Evolutionary conservation across 35 echinoderm and acorn worm genomes (phyloP), one percentile per base, ranked within the genome.

Genomic region (Antedon bifida): DNA sequence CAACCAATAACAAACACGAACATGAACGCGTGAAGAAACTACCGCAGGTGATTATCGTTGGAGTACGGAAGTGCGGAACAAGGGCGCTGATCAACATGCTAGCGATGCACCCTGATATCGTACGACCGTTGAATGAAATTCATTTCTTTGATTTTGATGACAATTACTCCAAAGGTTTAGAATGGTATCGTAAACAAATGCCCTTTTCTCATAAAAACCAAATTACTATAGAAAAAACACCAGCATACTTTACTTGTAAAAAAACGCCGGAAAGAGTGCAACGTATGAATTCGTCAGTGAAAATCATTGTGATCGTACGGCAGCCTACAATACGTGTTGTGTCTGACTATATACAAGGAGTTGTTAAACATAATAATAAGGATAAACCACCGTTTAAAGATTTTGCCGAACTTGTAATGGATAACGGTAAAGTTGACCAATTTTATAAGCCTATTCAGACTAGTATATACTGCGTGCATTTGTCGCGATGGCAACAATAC

Each of bases 1-100:
- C 9, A 23, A 26, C 10, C 51, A 64, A 64, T 26, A 7, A 26
- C 9, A 26, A 64, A 23, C 23, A 64, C 2, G 19, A 36, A 85
- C 35, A 78, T 74, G 23, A 80, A 80, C 30, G 55, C 21, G 31
- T 73, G 34, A 36, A 73, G 82, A 82, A 86, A 76, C 84, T 99
- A 16, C 95, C 95, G 4, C 87, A 99, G 39, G 91, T 88, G 4
- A 89, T 99, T 31, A 77, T 99, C 26, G 93, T 99, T 34, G 95
- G 95, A 11, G 86, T 99, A 32, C 38, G 95, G 39, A 99, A 99
- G 45, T 99, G 95, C 80, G 95, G 95, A 19, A 99, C 95, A 36
- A 87, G 95, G 85, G 95, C 95, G 31, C 88, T 99, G 9, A 74
- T 99, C 5, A 91, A 92, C 34, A 99, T 99, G 95, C 74, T 99